These are phyloP conservation scores for Manacus vitellinus DNA, from an alignment of 2,113 vertebrate species.

Conservation along the genomic window DNA sequence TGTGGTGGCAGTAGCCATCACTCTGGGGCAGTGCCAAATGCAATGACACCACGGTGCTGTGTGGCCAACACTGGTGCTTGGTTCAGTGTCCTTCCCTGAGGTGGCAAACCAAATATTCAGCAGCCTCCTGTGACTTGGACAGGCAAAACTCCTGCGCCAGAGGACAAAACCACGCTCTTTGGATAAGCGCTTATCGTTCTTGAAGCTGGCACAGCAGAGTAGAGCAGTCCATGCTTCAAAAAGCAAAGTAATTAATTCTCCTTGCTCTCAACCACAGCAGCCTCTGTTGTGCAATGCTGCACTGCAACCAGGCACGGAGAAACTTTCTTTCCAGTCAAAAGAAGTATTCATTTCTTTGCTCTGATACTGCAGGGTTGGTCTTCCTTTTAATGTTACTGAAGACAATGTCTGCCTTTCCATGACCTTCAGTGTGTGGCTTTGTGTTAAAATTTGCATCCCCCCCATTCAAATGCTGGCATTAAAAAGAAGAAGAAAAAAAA, in stretches of 20 bases:
- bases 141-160: neutral
- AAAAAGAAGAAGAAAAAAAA: neutral
- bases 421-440: slow-evolving; percentile 8
- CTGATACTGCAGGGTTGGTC: slow-evolving; percentile 2
- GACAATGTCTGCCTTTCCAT: slow-evolving; percentile 7
- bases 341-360: neutral
- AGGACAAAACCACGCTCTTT: neutral
- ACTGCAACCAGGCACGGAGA: neutral
- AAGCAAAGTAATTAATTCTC: slow-evolving; percentile 59
- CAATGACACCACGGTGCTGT: rapidly evolving
- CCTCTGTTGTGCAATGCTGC: neutral
- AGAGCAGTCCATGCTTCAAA: slow-evolving; percentile 51
- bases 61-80: rapidly evolving
- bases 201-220: slow-evolving; percentile 27
- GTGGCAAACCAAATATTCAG: neutral
- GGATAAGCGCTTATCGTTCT: slow-evolving; percentile 1
- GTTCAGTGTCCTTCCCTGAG: neutral
- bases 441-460: neutral
- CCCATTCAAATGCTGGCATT: neutral
- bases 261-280: slow-evolving; percentile 12
- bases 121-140: neutral
- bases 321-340: slow-evolving; percentile 48
- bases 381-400: slow-evolving; percentile 9
- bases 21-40: neutral
- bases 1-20: rapidly evolving